Conservation (phyloP, 2,797 vertebrate species). For the Meriones psammophilus region DNA sequence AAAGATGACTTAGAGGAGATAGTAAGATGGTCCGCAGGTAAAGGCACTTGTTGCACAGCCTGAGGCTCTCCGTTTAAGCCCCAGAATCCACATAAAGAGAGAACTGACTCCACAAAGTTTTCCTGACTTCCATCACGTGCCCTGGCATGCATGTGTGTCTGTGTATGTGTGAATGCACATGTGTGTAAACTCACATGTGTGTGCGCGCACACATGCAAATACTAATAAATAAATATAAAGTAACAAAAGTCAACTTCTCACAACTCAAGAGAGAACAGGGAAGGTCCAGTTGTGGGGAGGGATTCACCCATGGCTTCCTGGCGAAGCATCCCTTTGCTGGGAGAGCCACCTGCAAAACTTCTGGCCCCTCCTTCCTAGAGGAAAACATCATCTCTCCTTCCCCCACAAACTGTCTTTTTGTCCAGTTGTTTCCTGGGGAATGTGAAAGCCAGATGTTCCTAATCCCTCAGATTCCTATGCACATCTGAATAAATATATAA, state of each 20-base stretch:
- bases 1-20: not conserved
- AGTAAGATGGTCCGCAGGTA: not conserved
- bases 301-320: not conserved
- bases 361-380: not conserved
- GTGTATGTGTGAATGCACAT: not conserved
- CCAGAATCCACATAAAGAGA: not conserved
- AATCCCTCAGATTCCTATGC: conserved; percentile 43
- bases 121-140: not conserved
- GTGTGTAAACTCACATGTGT: not conserved
- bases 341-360: not conserved
- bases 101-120: not conserved
- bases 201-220: not conserved
- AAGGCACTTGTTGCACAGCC: not conserved
- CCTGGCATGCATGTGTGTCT: not conserved
- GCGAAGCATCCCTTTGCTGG: not conserved
- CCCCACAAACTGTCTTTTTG: conserved; percentile 24
- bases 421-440: conserved; percentile 21
- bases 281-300: not conserved
- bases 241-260: not conserved
- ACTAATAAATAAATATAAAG: not conserved
- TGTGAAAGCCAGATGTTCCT: conserved; percentile 70
- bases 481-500: conserved; percentile 45
- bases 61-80: not conserved
- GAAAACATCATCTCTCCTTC: conserved; percentile 8
- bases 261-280: not conserved